Conservation (phyloP, 2,797 vertebrate genomes). For the Coregonus sp. region DNA sequence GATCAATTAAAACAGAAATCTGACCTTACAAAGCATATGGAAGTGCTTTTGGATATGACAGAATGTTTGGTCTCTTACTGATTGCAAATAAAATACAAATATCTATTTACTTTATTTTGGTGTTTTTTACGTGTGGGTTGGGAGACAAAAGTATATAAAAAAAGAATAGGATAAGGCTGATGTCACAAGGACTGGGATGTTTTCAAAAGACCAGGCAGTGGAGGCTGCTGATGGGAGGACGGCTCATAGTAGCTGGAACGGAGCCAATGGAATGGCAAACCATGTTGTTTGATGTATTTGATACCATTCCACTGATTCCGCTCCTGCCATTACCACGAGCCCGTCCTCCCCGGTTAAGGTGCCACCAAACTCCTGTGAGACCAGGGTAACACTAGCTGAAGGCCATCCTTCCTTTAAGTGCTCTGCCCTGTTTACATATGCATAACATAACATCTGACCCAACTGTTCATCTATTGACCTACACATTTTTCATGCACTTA, state of each 20-base stretch:
- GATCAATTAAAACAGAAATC: slow-evolving; percentile 44
- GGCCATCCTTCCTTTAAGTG: slow-evolving; percentile 18
- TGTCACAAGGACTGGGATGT: slow-evolving; percentile 2
- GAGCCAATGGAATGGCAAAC: no score
- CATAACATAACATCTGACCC: neutral
- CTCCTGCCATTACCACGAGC: no score
- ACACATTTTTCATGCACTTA: neutral
- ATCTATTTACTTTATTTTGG: slow-evolving; percentile 71
- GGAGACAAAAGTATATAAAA: slow-evolving; percentile 45
- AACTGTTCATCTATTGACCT: neutral
- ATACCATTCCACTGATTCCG: no score
- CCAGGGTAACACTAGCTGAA: slow-evolving; percentile 29
- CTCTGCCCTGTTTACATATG: slow-evolving; percentile 30
- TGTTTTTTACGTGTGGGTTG: slow-evolving; percentile 40
- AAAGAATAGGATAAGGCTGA: slow-evolving; percentile 27
- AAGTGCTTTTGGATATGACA: slow-evolving; percentile 60
- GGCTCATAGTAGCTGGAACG: no score
- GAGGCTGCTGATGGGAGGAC: no score
- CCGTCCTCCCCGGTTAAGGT: no score
- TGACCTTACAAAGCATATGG: slow-evolving; percentile 41
- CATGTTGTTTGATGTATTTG: no score
- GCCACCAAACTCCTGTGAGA: no score
- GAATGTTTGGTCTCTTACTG: slow-evolving; percentile 65
- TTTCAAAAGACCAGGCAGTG: slow-evolving; percentile 11
- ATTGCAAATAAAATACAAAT: slow-evolving; percentile 63